phyloP scores from a whole-genome alignment of 2,888 invertebrate genomes.

The Dioctria rufipes region DNA sequence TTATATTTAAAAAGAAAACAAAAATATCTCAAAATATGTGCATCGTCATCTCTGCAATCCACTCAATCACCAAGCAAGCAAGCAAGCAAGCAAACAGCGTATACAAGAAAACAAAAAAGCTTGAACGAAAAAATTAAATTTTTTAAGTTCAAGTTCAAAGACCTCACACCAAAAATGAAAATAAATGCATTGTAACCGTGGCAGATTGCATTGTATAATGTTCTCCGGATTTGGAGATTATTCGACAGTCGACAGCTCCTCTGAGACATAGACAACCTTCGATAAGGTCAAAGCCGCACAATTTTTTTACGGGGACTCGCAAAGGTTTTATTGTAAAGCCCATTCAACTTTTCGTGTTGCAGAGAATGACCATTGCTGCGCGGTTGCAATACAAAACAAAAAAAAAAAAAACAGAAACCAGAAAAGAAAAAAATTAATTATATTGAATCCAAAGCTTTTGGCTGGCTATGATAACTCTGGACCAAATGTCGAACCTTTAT shows the following conservation, averaged over 20 bases:
- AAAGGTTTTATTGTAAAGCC: slow-evolving; percentile 31
- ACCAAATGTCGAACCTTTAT: slow-evolving; percentile 25
- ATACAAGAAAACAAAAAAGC: slow-evolving; percentile 12
- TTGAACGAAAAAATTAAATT: neutral
- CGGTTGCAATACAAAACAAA: too few relatives aligned
- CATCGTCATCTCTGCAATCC: too few relatives aligned
- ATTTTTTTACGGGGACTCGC: slow-evolving; percentile 20
- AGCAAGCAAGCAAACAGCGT: neutral
- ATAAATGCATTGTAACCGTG: slow-evolving; percentile 43
- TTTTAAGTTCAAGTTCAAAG: slow-evolving; percentile 25
- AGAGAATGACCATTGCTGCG: neutral
- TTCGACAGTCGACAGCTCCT: neutral
- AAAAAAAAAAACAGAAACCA: neutral
- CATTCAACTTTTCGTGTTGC: slow-evolving; percentile 46
- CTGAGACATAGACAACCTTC: slow-evolving; percentile 50
- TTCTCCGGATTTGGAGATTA: slow-evolving; percentile 8
- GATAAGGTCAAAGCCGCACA: slow-evolving; percentile 53
- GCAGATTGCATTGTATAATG: slow-evolving; percentile 44
- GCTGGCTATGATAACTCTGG: slow-evolving; percentile 23
- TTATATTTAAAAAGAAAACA: too few relatives aligned
- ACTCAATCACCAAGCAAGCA: neutral
- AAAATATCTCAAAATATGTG: too few relatives aligned
- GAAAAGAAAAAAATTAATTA: slow-evolving; percentile 52
- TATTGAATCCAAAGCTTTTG: slow-evolving; percentile 7
- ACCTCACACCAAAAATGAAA: slow-evolving; percentile 35